phyloP scores from a whole-genome alignment of 2,888 invertebrate genomes.

The Platypus cylindrus region DNA sequence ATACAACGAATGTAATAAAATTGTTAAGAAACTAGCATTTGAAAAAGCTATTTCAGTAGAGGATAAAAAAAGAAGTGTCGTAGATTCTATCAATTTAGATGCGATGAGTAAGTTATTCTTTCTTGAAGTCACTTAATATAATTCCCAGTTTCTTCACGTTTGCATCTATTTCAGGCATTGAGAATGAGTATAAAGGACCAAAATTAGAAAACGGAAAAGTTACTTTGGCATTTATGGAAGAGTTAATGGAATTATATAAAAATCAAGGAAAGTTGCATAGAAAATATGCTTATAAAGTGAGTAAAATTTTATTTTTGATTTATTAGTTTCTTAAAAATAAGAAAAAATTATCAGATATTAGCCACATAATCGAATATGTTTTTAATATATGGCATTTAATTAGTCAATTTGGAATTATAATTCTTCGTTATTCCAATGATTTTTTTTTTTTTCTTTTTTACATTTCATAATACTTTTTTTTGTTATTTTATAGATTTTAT shows the following conservation, averaged over 20 bases:
- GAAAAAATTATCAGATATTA: no score
- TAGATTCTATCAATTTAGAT: conserved; percentile 81
- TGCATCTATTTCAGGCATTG: conserved; percentile 58
- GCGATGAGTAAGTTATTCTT: conserved; percentile 61
- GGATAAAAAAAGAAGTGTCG: conserved; percentile 72
- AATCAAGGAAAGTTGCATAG: conserved; percentile 87
- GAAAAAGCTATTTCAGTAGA: conserved; percentile 94
- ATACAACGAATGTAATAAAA: conserved; percentile 88
- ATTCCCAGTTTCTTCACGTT: background rate
- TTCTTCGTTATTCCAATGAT: background rate
- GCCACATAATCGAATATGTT: no score
- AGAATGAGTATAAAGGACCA: conserved; percentile 90
- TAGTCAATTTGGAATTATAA: conserved; percentile 1
- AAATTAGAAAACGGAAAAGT: conserved; percentile 77
- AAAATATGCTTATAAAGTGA: conserved; percentile 92
- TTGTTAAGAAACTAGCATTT: conserved; percentile 88
- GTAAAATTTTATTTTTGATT: conserved; percentile 3
- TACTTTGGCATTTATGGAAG: conserved; percentile 76
- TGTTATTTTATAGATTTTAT: conserved; percentile 61
- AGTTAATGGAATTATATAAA: conserved; percentile 82
- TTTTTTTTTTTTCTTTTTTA: background rate
- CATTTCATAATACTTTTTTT: conserved; percentile 1
- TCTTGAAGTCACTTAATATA: no score
- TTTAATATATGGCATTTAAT: no score
- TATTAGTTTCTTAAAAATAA: no score